Conservation (phyloP, 1,140 invertebrate species). For the Caenorhabditis briggsae region DNA sequence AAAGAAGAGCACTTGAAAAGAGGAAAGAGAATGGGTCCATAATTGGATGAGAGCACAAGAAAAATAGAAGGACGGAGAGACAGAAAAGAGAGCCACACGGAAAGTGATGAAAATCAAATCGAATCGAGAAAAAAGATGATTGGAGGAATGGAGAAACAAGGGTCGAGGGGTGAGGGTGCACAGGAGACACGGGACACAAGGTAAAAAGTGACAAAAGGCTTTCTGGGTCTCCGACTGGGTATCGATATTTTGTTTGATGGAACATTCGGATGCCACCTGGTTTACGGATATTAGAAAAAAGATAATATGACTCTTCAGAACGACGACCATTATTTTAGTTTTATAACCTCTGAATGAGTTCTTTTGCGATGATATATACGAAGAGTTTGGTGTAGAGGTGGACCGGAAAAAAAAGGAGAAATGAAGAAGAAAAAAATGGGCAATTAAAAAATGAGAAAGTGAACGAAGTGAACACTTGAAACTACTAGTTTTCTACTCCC, state of each 20-base stretch:
- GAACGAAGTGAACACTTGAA: background rate
- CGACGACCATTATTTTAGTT: background rate
- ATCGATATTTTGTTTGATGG: background rate
- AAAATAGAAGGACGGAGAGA: background rate
- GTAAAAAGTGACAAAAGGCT: conserved; percentile 22
- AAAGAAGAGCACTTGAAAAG: conserved; percentile 24
- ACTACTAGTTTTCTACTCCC: background rate
- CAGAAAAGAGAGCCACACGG: background rate
- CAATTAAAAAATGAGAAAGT: background rate
- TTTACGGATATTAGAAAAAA: conserved; percentile 11
- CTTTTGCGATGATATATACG: too few relatives aligned
- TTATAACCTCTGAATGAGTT: background rate
- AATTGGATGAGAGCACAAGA: conserved; percentile 44
- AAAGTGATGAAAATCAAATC: conserved; percentile 31
- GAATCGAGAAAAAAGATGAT: conserved; percentile 41
- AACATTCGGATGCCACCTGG: conserved; percentile 45
- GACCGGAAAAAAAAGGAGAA: background rate
- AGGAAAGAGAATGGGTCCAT: conserved; percentile 46
- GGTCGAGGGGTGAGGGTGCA: conserved; percentile 9
- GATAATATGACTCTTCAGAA: background rate
- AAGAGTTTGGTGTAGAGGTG: too few relatives aligned
- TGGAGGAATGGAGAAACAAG: background rate
- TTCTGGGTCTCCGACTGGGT: background rate
- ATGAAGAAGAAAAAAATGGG: background rate
- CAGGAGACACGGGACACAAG: conserved; percentile 1